Evolutionary conservation across 2,113 vertebrate genomes (phyloP).

Genomic region (Passerina amoena): DNA sequence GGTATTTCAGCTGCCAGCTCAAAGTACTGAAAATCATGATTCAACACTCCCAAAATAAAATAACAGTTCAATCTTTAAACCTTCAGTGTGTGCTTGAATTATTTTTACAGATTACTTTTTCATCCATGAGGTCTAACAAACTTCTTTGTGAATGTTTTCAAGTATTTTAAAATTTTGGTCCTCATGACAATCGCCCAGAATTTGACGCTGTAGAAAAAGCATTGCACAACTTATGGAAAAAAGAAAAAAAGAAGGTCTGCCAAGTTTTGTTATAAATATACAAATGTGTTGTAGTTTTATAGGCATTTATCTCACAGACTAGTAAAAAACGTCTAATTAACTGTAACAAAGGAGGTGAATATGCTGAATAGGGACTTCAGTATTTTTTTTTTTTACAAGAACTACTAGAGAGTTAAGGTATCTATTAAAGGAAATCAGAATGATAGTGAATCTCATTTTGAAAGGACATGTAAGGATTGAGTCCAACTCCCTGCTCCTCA

Average conservation of each 20-base stretch:
- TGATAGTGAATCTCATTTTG: not conserved
- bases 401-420: not conserved
- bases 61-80: not conserved
- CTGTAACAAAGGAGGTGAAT: not conserved
- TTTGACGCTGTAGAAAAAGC: not conserved
- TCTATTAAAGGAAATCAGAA: not conserved
- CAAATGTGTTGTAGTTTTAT: not conserved
- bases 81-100: not conserved
- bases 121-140: not conserved
- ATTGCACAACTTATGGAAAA: rapidly evolving
- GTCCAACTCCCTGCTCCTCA: not conserved
- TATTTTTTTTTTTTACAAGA: not conserved
- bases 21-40: not conserved
- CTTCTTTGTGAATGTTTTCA: not conserved
- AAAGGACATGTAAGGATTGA: not conserved
- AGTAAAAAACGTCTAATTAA: not conserved
- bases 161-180: not conserved
- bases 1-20: constrained; percentile 7
- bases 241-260: not conserved
- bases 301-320: not conserved
- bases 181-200: not conserved
- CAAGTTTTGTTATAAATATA: not conserved
- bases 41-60: constrained; percentile 31
- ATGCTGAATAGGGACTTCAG: not conserved
- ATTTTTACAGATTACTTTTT: not conserved